A percentile compares a stretch with the other conserved stretches of the same genome.
Conservation (phyloP, 2,797 vertebrate species). For the Pelochelys cantorii region DNA sequence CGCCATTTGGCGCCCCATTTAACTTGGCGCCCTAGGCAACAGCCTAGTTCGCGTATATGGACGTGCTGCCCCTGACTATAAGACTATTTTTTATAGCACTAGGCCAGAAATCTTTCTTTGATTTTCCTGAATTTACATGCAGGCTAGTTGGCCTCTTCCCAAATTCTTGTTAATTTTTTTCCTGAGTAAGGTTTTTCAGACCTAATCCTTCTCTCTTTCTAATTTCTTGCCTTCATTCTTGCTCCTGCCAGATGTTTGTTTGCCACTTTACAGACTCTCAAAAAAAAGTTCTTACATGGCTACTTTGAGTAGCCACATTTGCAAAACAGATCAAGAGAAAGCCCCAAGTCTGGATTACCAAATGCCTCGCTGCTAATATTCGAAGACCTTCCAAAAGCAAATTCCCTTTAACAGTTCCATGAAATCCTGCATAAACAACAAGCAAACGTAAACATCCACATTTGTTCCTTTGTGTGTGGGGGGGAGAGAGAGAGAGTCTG, state of each 20-base stretch:
- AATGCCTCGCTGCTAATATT: slow-evolving; percentile 37
- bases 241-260: slow-evolving; percentile 44
- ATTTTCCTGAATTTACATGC: not conserved
- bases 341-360: slow-evolving; percentile 21
- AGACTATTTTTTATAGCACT: slow-evolving; percentile 7
- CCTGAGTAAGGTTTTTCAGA: slow-evolving; percentile 23
- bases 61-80: too few species aligned
- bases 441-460: slow-evolving; percentile 34
- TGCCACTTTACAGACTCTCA: not conserved
- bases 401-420: slow-evolving; percentile 27
- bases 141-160: not conserved
- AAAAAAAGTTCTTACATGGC: slow-evolving; percentile 32
- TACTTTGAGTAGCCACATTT: not conserved
- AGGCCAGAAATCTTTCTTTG: slow-evolving; percentile 10
- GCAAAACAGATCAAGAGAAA: slow-evolving; percentile 38
- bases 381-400: slow-evolving; percentile 43
- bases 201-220: slow-evolving; percentile 17
- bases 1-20: too few species aligned
- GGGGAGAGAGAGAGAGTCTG: slow-evolving; percentile 57
- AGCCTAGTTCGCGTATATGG: too few species aligned
- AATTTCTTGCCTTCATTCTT: slow-evolving; percentile 23
- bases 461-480: slow-evolving; percentile 55
- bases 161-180: not conserved
- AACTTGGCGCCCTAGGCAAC: too few species aligned
- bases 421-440: slow-evolving; percentile 48